Conservation (phyloP, 1,140 invertebrate genomes). For the Holcopasites calliopsidis region DNA sequence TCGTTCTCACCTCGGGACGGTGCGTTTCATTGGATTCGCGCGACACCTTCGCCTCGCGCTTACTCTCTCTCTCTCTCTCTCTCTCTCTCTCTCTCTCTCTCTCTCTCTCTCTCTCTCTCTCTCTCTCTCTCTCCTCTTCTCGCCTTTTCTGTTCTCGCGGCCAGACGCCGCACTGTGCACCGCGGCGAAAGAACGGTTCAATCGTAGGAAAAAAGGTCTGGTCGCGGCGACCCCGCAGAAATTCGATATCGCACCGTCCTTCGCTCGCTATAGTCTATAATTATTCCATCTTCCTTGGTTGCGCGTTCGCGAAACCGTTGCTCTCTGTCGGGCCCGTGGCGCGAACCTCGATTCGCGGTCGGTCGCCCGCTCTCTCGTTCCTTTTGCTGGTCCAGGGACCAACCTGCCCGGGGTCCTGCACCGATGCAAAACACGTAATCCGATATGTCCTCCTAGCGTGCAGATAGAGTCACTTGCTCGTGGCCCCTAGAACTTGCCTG, state of each 20-base stretch:
- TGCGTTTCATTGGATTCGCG: conserved; percentile 35
- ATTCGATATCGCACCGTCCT: conserved; percentile 62
- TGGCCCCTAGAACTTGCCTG: conserved; percentile 33
- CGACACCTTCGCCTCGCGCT: conserved; percentile 18
- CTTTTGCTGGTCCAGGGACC: neutral
- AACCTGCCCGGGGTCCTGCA: conserved; percentile 17
- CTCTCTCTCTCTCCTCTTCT: neutral
- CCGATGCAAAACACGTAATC: conserved; percentile 69
- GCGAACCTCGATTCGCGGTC: conserved; percentile 17
- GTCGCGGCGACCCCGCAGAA: conserved; percentile 52
- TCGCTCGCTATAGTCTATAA: conserved; percentile 58
- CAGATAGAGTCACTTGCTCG: conserved; percentile 73
- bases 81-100: no score
- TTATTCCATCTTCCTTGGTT: conserved; percentile 60
- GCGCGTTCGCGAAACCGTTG: conserved; percentile 4
- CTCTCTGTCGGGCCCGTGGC: neutral
- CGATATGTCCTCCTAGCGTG: conserved; percentile 70
- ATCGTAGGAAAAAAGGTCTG: conserved; percentile 51
- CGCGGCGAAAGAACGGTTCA: conserved; percentile 37
- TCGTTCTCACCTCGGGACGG: conserved; percentile 50
- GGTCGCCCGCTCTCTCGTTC: neutral
- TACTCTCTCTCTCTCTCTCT: no score
- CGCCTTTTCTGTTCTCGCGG: neutral
- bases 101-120: no score
- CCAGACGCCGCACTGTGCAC: neutral